These are phyloP conservation scores for Chironomus tentans DNA, from an alignment of 2,888 invertebrate genomes.

Conservation along the genomic window DNA sequence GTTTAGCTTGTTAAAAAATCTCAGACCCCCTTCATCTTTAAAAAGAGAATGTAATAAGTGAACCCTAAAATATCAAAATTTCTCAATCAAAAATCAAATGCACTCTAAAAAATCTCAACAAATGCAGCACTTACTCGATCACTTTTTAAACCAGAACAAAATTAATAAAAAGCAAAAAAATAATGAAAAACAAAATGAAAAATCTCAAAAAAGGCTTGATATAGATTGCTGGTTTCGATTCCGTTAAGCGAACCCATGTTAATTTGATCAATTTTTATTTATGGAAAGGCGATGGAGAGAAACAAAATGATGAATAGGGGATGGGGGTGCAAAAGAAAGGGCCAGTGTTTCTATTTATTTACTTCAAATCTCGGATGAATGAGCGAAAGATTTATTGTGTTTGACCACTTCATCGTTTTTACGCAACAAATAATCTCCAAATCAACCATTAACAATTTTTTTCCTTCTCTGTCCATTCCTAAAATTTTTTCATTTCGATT, in stretches of 20 bases:
- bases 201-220: background rate
- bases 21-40: too few species aligned
- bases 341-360: background rate
- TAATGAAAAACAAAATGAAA: too few species aligned
- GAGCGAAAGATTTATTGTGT: slow-evolving; percentile 6
- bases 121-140: background rate
- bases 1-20: too few species aligned
- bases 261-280: slow-evolving; percentile 1
- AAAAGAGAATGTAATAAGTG: too few species aligned
- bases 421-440: background rate
- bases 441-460: background rate
- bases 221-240: background rate
- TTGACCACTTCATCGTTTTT: slow-evolving; percentile 17
- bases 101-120: background rate
- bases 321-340: too few species aligned
- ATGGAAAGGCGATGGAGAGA: background rate
- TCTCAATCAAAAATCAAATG: background rate
- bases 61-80: too few species aligned
- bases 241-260: slow-evolving; percentile 11
- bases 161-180: background rate
- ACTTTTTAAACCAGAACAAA: background rate
- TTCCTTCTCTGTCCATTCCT: background rate
- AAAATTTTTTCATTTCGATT: too few species aligned
- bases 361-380: background rate
- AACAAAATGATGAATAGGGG: background rate